These are phyloP conservation scores for Philopotamus ludificatus DNA, from an alignment of 1,140 invertebrate genomes.

Conservation along the genomic window DNA sequence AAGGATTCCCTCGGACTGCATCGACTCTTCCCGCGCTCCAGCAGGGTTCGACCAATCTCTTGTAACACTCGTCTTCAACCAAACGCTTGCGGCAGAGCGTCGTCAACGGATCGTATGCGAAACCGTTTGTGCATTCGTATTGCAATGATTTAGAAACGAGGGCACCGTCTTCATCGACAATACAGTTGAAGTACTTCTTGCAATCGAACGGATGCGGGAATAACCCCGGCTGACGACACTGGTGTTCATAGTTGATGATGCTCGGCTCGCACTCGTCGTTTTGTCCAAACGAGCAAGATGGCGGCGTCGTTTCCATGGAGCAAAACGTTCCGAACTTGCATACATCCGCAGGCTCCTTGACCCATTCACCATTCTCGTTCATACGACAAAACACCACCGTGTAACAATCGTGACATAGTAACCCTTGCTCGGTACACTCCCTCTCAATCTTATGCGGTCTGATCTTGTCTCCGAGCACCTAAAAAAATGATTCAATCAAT, in stretches of 20 bases:
- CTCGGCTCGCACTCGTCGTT: conserved; percentile 17
- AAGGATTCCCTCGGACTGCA: background rate
- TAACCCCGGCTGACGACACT: conserved; percentile 39
- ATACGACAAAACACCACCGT: background rate
- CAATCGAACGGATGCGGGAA: conserved; percentile 51
- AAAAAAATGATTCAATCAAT: background rate
- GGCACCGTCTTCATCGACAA: background rate
- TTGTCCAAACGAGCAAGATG: conserved; percentile 9
- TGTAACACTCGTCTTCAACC: background rate
- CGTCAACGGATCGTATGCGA: conserved; percentile 9
- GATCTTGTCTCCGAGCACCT: background rate
- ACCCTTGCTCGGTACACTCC: conserved; percentile 6
- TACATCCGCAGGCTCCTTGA: background rate
- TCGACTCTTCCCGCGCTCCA: background rate
- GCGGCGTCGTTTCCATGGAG: background rate
- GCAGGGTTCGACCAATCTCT: background rate
- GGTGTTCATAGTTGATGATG: background rate
- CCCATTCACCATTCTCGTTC: background rate
- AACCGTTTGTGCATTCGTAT: background rate
- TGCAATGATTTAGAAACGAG: too few relatives aligned
- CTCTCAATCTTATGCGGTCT: background rate
- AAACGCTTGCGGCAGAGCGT: conserved; percentile 5
- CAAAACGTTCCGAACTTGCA: background rate
- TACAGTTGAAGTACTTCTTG: conserved; percentile 50
- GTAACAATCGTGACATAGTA: conserved; percentile 9